Conservation (phyloP, 2,113 vertebrate species). For the Odontesthes bonariensis region DNA sequence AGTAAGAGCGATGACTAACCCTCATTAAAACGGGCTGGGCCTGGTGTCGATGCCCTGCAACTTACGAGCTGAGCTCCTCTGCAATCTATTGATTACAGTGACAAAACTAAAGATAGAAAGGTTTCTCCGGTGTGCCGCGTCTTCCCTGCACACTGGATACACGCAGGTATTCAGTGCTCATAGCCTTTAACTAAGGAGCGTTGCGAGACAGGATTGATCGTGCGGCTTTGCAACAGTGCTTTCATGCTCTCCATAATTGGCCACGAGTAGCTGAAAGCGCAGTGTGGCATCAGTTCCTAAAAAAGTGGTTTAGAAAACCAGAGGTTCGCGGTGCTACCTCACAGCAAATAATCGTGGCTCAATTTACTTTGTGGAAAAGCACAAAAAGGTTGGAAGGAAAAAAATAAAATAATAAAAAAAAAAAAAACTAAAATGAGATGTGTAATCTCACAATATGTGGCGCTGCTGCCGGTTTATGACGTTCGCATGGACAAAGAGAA, state of each 20-base stretch:
- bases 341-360: slow-evolving; percentile 49
- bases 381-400: background rate
- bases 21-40: slow-evolving; percentile 18
- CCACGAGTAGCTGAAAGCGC: background rate
- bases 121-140: slow-evolving; percentile 31
- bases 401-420: background rate
- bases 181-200: background rate
- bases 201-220: slow-evolving; percentile 17
- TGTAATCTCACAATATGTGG: slow-evolving; percentile 9
- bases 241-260: slow-evolving; percentile 4
- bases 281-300: slow-evolving; percentile 6
- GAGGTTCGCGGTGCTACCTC: slow-evolving; percentile 59
- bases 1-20: too few species aligned
- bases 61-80: slow-evolving; percentile 17
- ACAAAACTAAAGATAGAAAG: background rate
- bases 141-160: slow-evolving; percentile 43
- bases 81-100: slow-evolving; percentile 12
- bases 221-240: slow-evolving; percentile 21
- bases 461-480: background rate
- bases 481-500: slow-evolving; percentile 8
- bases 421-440: slow-evolving; percentile 1
- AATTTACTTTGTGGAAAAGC: slow-evolving; percentile 21
- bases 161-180: slow-evolving; percentile 6
- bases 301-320: slow-evolving; percentile 43
- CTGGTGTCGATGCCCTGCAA: slow-evolving; percentile 46